These are phyloP conservation scores for Sturnus vulgaris DNA, from an alignment of 2,113 vertebrate species.

Conservation along the genomic window DNA sequence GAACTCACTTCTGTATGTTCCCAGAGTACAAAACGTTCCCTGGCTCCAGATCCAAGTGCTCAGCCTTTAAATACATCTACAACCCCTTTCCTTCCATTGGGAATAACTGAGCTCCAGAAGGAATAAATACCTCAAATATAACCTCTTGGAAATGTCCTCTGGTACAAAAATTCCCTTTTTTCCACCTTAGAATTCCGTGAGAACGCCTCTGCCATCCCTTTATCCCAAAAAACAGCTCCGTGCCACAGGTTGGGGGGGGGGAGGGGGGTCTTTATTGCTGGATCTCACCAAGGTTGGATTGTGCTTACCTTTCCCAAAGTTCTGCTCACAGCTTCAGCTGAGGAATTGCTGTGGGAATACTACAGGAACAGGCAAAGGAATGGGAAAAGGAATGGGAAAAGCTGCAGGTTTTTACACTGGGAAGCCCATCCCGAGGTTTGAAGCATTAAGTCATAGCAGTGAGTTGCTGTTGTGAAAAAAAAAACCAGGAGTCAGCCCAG, in stretches of 20 bases:
- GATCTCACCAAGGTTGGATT: not conserved
- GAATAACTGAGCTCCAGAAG: not conserved
- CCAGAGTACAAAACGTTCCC: not conserved
- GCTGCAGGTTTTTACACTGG: not conserved
- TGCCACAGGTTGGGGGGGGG: not conserved
- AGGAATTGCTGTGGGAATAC: not conserved
- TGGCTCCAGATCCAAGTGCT: not conserved
- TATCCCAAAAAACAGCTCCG: not conserved
- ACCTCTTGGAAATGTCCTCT: not conserved
- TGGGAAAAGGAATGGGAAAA: not conserved
- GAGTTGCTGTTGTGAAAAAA: not conserved
- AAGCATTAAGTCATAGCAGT: not conserved
- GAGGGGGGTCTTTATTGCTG: not conserved
- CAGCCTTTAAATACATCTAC: constrained; percentile 32
- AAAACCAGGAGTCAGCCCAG: not conserved
- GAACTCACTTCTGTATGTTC: not conserved
- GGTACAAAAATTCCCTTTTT: constrained; percentile 16
- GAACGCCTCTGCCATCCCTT: not conserved
- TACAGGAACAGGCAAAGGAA: not conserved
- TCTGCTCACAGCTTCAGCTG: not conserved
- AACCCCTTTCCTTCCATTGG: not conserved
- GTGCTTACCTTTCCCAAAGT: not conserved
- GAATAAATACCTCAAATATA: constrained; percentile 54
- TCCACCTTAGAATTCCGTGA: not conserved
- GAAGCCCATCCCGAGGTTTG: not conserved